These are phyloP conservation scores for Leuciscus waleckii DNA, from an alignment of 2,797 vertebrate species.

Conservation along the genomic window DNA sequence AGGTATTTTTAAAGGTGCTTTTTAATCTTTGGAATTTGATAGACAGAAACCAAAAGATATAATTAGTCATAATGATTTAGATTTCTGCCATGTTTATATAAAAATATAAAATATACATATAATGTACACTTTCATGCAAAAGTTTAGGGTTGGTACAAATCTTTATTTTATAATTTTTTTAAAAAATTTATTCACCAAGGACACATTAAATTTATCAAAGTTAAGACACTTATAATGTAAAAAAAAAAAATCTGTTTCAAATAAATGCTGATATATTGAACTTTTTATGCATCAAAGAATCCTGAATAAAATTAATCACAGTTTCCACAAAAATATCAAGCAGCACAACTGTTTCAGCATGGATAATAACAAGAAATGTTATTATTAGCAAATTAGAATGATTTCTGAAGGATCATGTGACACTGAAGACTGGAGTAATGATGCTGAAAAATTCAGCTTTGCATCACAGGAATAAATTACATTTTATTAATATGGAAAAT, in stretches of 20 bases:
- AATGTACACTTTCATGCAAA: background rate
- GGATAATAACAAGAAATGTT: background rate
- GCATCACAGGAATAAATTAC: no score
- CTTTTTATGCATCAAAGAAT: background rate
- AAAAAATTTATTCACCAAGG: no score
- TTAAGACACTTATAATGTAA: no score
- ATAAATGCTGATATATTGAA: background rate
- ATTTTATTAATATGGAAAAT: no score
- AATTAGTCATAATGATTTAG: background rate
- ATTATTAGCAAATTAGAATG: background rate
- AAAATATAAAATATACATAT: background rate
- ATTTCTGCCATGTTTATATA: background rate
- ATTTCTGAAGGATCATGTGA: background rate
- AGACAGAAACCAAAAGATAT: background rate
- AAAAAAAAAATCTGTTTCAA: background rate
- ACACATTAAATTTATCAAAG: no score
- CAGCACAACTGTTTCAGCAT: background rate
- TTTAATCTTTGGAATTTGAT: background rate
- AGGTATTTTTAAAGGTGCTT: background rate
- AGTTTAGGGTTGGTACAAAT: background rate
- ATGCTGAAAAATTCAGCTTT: no score
- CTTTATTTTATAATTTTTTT: no score
- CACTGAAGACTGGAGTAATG: no score
- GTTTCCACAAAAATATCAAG: background rate
- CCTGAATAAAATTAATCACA: background rate